Percentiles rank a stretch among this genome's conserved stretches.
Conservation (phyloP, 2,113 vertebrate genomes). For the Hydropotes inermis region DNA sequence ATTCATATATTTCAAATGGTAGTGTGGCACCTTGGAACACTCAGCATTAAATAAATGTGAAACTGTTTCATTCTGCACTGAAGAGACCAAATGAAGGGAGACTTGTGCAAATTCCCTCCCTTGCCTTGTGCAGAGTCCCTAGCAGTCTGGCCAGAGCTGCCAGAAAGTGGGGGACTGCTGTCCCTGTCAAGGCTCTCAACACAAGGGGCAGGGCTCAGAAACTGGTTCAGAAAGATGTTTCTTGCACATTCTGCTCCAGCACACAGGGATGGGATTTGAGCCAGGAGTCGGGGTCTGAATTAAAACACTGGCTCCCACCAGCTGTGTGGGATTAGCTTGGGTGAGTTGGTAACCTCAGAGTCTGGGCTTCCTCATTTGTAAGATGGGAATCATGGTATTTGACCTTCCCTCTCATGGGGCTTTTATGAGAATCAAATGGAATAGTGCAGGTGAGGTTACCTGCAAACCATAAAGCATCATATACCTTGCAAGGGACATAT, state of each 20-base stretch:
- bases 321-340: not conserved
- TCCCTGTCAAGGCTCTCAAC: not conserved
- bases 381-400: not conserved
- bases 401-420: not conserved
- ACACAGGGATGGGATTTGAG: not conserved
- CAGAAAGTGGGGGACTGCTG: not conserved
- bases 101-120: not conserved
- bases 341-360: not conserved
- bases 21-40: not conserved
- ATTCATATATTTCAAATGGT: conserved; percentile 41
- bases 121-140: not conserved
- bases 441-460: not conserved
- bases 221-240: not conserved
- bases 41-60: not conserved
- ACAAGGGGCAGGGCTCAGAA: not conserved
- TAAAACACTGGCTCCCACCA: not conserved
- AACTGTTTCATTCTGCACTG: not conserved
- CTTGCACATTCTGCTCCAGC: not conserved
- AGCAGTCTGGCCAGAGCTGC: not conserved
- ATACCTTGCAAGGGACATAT: not conserved
- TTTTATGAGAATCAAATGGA: not conserved
- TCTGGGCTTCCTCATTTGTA: not conserved
- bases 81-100: not conserved
- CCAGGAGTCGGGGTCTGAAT: not conserved
- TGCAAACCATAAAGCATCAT: not conserved